These are phyloP conservation scores for Pantelozetes paolii DNA, from an alignment of 2,888 invertebrate genomes.

Conservation along the genomic window DNA sequence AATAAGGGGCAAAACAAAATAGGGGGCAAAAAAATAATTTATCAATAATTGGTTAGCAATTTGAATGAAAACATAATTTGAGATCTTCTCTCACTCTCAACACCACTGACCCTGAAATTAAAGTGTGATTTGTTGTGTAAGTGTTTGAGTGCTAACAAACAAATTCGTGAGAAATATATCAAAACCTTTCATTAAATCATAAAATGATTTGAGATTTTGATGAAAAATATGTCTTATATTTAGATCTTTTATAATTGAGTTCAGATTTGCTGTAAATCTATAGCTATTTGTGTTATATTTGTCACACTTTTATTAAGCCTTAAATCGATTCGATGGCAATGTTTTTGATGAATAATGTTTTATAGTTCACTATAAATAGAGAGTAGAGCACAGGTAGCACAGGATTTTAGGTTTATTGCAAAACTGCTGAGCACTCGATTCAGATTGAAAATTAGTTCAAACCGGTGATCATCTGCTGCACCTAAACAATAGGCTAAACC, in stretches of 20 bases:
- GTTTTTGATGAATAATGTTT: constrained; percentile 33
- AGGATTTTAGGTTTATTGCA: not conserved
- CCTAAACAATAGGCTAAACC: constrained; percentile 18
- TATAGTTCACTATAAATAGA: constrained; percentile 27
- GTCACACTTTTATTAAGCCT: constrained; percentile 25
- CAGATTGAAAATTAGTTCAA: constrained; percentile 28
- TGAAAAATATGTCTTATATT: not conserved
- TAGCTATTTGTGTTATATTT: not conserved
- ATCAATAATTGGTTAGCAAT: too few species aligned
- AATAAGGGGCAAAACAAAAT: too few species aligned
- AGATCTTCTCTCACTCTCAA: not conserved
- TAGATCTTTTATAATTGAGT: constrained; percentile 28
- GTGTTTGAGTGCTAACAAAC: not conserved
- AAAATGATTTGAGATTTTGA: not conserved
- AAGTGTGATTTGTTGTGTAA: not conserved
- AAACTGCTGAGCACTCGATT: constrained; percentile 32
- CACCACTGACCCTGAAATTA: not conserved
- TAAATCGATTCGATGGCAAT: constrained; percentile 33
- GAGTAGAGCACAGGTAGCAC: constrained; percentile 34
- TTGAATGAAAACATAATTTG: not conserved
- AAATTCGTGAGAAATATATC: not conserved
- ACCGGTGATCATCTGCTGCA: not conserved
- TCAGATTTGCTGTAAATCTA: constrained; percentile 22
- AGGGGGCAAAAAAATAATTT: too few species aligned
- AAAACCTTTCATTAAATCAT: not conserved